Evolutionary conservation across 2,113 vertebrate genomes (phyloP), one percentile per base, ranked within the genome.

Genomic region (Chaetodon trifascialis): DNA sequence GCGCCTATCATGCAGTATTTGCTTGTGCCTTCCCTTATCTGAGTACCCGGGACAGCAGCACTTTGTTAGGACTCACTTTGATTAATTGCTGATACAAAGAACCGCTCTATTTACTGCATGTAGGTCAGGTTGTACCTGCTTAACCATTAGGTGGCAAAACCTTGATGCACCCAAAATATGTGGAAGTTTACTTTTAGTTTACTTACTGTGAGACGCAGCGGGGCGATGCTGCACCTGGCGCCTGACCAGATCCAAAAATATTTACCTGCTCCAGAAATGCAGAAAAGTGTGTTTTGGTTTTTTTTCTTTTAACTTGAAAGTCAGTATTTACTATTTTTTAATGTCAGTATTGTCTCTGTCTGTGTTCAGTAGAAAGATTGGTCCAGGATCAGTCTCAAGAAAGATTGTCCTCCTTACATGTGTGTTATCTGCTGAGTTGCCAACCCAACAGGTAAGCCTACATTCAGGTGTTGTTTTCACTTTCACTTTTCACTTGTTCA

Each of bases 71-170:
- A 23, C 89, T 93, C 90, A 69, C 86, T 82, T 68, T 95, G 94
- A 95, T 93, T 94, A 95, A 95, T 94, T 75, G 84, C 91, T 42
- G 64, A 75, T 84, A 71, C 84, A 78, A 81, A 52, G 82, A 90
- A 88, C 83, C 21, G 83, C 89, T 94, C 92, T 85, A 89, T 86
- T 94, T 93, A 80, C 88, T 60, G 78, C 89, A 94, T 94, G 91
- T 94, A 92, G 93, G 94, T 92, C 92, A 92, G 70, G n/a, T 75
- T 91, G 90, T 93, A 78, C 92, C 86, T 54, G 82, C 80, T 76
- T 60, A 77, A 82, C 68, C 62, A 80, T 84, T 83, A 75, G 63
- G 70, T 38, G 77, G 86, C 65, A 73, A 75, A 90, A 88, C 47
- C 63, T 79, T 64, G 60, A 86, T 66, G 82, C 55, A 49, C 80